These are phyloP conservation scores for Pecten maximus DNA, from an alignment of 2,888 invertebrate species.

Conservation along the genomic window DNA sequence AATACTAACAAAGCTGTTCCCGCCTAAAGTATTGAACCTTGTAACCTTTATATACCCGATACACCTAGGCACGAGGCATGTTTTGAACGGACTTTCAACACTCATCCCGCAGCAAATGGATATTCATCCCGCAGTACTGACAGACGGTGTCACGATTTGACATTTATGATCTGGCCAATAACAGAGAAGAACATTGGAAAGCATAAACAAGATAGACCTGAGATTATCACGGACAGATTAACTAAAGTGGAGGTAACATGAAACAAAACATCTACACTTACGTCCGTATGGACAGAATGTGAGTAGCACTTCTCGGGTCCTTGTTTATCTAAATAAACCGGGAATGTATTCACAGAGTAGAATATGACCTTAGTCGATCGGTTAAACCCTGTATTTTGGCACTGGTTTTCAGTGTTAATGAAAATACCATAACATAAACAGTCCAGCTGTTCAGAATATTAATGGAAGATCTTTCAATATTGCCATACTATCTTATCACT, in stretches of 20 bases:
- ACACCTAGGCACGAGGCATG: neutral
- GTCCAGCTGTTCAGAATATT: neutral
- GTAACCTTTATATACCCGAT: neutral
- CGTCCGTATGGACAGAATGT: neutral
- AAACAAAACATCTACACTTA: neutral
- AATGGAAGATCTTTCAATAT: neutral
- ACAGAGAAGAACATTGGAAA: neutral
- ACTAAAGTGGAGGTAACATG: neutral
- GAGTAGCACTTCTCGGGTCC: neutral
- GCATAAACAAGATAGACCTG: neutral
- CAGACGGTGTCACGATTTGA: neutral
- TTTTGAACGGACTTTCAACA: constrained; percentile 17
- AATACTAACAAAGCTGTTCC: neutral
- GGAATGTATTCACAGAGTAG: neutral
- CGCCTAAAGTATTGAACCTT: neutral
- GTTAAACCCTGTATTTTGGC: neutral
- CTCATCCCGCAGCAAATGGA: constrained; percentile 20
- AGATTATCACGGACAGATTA: constrained; percentile 16
- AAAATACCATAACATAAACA: neutral
- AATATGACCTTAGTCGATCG: neutral
- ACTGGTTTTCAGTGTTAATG: neutral
- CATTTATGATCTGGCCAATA: constrained; percentile 13
- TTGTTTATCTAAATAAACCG: neutral
- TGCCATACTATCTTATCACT: neutral
- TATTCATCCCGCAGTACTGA: constrained; percentile 25